Percentiles rank a stretch among this genome's conserved stretches.
These are phyloP conservation scores for Astreopora myriophthalma DNA, from an alignment of 64 coral and sea anemone genomes.

Conservation along the genomic window DNA sequence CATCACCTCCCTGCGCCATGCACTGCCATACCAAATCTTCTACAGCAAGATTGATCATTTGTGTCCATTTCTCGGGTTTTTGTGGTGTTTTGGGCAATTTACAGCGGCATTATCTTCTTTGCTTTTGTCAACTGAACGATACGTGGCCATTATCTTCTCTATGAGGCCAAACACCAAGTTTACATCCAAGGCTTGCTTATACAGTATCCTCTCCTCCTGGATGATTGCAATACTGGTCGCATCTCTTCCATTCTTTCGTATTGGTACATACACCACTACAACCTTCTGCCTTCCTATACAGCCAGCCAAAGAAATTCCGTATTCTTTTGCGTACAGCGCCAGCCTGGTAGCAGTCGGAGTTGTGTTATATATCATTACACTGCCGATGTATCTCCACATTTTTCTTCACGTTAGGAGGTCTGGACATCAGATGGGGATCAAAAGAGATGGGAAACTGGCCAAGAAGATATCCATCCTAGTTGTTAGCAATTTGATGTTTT, in stretches of 20 bases:
- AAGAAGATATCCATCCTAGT: constrained; percentile 74
- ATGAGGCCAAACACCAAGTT: constrained; percentile 69
- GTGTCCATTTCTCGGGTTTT: constrained; percentile 72
- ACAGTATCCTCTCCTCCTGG: constrained; percentile 37
- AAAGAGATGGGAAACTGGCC: constrained; percentile 70
- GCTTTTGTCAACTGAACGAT: constrained; percentile 77
- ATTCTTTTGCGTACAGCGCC: constrained; percentile 56
- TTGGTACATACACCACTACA: constrained; percentile 79
- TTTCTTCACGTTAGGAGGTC: constrained; percentile 68
- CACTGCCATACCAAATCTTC: constrained; percentile 20
- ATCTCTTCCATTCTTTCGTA: constrained; percentile 47
- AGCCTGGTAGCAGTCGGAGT: constrained; percentile 30
- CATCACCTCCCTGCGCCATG: constrained; percentile 57
- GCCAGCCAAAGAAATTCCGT: constrained; percentile 43
- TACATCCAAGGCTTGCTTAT: constrained; percentile 7
- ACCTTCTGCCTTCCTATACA: constrained; percentile 84
- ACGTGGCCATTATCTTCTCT: constrained; percentile 70
- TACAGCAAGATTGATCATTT: background rate
- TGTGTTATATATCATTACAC: constrained; percentile 34
- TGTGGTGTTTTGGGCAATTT: constrained; percentile 75
- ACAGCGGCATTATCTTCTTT: constrained; percentile 7
- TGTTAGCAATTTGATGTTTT: constrained; percentile 79
- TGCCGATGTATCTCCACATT: constrained; percentile 78
- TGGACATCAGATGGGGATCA: constrained; percentile 42
- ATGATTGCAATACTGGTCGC: constrained; percentile 40